Evolutionary conservation across 2,113 vertebrate species (phyloP), one percentile per base, ranked within the genome.

Genomic region (Maccullochella peelii): DNA sequence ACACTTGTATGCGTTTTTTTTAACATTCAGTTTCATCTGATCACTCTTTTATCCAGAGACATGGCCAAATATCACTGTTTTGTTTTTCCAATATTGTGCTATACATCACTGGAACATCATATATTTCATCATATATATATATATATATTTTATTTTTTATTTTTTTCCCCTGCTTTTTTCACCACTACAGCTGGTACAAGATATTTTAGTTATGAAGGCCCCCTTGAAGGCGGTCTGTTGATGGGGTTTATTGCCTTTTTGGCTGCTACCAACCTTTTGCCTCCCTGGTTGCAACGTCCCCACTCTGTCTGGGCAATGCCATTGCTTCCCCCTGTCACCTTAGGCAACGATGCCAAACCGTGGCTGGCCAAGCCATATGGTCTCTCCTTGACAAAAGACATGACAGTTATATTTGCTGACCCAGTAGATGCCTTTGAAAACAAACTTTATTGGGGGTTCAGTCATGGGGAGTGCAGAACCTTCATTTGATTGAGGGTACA

Each of bases 321-420:
- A 61, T 75, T 71, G 78, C 82, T 72, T 80, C 82, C 83, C 73
- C 65, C 72, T 77, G 89, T 91, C 89, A 91, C 90, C 87, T 71
- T 82, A 59, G 79, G 89, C 76, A 42, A 38, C 27, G 18, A 75
- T 89, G 91, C 90, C 92, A 93, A 89, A 86, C 79, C 80, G 68
- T 77, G 84, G 54, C 81, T 63, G 70, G 82, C 75, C 82, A 71
- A 69, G 82, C 88, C 92, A 94, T 93, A 94, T 94, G 94, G 94
- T 80, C 86, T 82, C 78, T 85, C 80, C 72, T 89, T 88, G 82
- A 89, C 84, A 79, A 88, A 88, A 88, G 79, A 88, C 83, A 82
- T 82, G 77, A 69, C 77, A 80, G 72, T 82, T 92, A 62, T 85
- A 73, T 85, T 65, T 76, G 47, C 75, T 74, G 67, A 83, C 67